Percentiles rank a stretch among this genome's conserved stretches.
Evolutionary conservation across 1,140 invertebrate genomes (phyloP).

Genomic region (Drosophila punjabiensis): DNA sequence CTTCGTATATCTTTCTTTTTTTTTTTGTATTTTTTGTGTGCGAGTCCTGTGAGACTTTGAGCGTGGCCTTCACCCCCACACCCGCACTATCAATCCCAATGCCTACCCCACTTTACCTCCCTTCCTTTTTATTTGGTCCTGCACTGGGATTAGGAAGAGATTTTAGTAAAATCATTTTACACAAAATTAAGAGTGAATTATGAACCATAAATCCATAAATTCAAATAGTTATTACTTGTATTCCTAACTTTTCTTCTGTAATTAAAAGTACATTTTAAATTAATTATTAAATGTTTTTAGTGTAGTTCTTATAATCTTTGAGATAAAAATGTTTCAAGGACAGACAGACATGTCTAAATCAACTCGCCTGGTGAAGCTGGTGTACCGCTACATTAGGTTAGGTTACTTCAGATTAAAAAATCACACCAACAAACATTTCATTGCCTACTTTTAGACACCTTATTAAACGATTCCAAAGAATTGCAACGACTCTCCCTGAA

Average conservation of each 20-base stretch:
- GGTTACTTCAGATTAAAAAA: not conserved
- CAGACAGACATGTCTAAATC: not conserved
- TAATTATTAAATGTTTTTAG: no score
- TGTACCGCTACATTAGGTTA: no score
- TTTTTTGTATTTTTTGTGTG: constrained; percentile 22
- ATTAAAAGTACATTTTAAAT: no score
- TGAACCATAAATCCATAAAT: not conserved
- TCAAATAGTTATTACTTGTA: no score
- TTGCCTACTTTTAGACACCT: not conserved
- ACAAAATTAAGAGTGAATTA: no score
- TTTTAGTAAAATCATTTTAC: no score
- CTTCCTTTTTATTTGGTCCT: not conserved
- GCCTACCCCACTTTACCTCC: constrained; percentile 15
- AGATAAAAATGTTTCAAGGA: no score
- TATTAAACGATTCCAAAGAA: not conserved
- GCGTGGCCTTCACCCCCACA: constrained; percentile 32
- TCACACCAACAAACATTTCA: not conserved
- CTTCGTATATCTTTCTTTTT: constrained; percentile 31
- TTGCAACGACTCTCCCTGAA: not conserved
- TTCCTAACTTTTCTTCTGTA: no score
- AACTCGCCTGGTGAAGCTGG: not conserved
- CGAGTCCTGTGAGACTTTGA: constrained; percentile 35
- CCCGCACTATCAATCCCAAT: constrained; percentile 20
- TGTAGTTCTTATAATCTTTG: no score
- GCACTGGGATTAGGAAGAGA: not conserved